Conservation (phyloP, 2,797 vertebrate species). For the Sparidentex hasta region DNA sequence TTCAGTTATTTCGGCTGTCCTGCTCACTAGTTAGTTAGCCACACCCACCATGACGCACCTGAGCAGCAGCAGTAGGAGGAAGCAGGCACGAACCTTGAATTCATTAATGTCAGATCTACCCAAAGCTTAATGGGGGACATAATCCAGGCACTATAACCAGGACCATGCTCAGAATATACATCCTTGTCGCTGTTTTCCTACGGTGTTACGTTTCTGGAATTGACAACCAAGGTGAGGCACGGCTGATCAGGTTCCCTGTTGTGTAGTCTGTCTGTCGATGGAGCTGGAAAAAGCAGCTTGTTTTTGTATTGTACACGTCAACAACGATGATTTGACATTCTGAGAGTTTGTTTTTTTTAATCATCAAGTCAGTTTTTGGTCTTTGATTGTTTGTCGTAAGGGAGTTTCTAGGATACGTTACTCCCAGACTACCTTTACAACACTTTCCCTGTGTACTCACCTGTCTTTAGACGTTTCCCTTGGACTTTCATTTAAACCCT, state of each 20-base stretch:
- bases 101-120: not conserved
- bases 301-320: not conserved
- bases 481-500: constrained; percentile 44
- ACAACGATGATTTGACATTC: not conserved
- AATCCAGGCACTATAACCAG: not conserved
- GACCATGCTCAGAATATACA: constrained; percentile 52
- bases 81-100: too few relatives aligned
- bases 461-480: constrained; percentile 39
- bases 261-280: not conserved
- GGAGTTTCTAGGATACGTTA: too few relatives aligned
- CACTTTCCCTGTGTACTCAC: not conserved
- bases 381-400: not conserved
- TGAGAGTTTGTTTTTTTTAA: not conserved
- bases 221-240: constrained; percentile 67
- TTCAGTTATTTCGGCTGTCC: accelerated
- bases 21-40: constrained; percentile 40
- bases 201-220: constrained; percentile 32
- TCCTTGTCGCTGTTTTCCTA: constrained; percentile 22
- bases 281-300: not conserved
- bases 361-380: not conserved
- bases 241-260: not conserved
- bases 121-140: accelerated
- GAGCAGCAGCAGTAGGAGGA: not conserved
- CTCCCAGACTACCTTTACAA: not conserved
- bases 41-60: constrained; percentile 59